These are phyloP conservation scores for Promerops cafer DNA, from an alignment of 2,113 vertebrate genomes.

Conservation along the genomic window DNA sequence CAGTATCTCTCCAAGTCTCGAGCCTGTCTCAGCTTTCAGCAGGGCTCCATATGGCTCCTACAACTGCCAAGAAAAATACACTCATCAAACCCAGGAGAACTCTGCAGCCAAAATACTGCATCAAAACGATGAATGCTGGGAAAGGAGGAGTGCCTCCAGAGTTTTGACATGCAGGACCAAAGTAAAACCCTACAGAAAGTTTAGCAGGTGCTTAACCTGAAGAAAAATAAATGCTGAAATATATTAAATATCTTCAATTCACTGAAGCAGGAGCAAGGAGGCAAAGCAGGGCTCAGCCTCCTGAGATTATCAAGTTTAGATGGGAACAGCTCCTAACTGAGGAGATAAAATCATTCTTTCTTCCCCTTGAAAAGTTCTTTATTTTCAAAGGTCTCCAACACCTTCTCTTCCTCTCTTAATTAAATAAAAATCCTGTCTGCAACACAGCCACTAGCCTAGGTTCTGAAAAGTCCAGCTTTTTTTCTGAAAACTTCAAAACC, in stretches of 20 bases:
- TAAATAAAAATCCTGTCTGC: neutral
- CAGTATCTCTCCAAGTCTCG: neutral
- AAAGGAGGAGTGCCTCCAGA: neutral
- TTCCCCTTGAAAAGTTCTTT: neutral
- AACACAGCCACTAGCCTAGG: neutral
- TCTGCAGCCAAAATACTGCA: neutral
- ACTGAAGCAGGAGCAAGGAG: neutral
- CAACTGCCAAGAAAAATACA: neutral
- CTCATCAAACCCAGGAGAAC: neutral
- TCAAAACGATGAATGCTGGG: neutral
- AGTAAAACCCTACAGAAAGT: neutral
- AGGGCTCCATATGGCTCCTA: neutral
- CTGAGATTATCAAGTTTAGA: neutral
- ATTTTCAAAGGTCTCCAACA: neutral
- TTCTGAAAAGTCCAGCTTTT: neutral
- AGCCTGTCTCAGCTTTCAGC: constrained; percentile 18
- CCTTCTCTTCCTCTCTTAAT: neutral
- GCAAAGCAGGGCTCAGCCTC: neutral
- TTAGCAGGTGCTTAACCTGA: neutral
- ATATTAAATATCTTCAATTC: neutral
- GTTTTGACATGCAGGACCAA: neutral
- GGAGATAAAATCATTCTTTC: neutral
- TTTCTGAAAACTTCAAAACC: neutral
- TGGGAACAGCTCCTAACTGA: neutral
- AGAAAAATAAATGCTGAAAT: neutral